Conservation (phyloP, 2,113 vertebrate genomes). For the Ia io region DNA sequence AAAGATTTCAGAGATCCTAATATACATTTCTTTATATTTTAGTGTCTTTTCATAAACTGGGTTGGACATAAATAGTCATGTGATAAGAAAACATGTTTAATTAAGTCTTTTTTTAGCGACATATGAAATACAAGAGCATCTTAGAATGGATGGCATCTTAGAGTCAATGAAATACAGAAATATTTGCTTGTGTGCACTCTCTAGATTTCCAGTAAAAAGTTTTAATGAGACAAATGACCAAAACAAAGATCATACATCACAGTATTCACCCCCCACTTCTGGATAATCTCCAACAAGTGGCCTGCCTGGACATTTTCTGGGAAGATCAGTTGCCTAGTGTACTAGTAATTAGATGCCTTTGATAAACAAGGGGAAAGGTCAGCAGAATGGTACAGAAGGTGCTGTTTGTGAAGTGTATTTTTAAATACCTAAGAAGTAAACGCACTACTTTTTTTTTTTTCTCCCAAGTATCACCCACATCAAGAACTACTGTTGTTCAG, state of each 20-base stretch:
- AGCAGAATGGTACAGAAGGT: neutral
- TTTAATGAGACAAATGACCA: neutral
- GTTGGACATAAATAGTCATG: neutral
- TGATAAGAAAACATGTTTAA: neutral
- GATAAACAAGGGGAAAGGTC: neutral
- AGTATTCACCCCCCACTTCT: neutral
- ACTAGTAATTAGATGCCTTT: neutral
- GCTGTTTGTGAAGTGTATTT: neutral
- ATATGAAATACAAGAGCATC: neutral
- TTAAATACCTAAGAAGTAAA: constrained; percentile 10
- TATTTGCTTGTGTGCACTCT: neutral
- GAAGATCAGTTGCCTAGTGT: neutral
- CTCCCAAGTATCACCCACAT: neutral
- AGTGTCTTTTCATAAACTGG: neutral
- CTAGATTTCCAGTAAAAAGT: neutral
- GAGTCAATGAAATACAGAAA: neutral
- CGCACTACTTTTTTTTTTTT: neutral
- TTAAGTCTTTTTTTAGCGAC: neutral
- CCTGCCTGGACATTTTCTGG: neutral
- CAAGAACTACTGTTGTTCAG: neutral
- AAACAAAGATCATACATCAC: neutral
- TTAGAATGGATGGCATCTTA: neutral
- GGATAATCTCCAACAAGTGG: neutral
- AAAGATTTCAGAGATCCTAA: neutral
- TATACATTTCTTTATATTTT: neutral